Evolutionary conservation across 2,797 vertebrate genomes (phyloP).

Genomic region (Urocyon cinereoargenteus): DNA sequence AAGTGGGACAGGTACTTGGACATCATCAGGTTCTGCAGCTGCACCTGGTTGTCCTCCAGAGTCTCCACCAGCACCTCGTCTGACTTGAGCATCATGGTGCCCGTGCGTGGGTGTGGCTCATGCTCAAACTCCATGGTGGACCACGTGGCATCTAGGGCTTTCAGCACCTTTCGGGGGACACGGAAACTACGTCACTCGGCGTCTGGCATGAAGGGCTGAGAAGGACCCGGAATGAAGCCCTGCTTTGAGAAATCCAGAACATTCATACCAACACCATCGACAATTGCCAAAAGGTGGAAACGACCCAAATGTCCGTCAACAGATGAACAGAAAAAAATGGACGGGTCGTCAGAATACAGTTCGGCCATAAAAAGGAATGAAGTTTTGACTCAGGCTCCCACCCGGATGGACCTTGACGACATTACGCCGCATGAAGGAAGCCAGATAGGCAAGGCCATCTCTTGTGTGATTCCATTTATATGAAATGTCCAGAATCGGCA

Average conservation of each 20-base stretch:
- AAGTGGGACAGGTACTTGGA: conserved; percentile 89
- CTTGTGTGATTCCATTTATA: accelerated
- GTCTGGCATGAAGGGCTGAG: accelerated
- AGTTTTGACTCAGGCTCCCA: accelerated
- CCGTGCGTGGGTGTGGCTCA: conserved; percentile 83
- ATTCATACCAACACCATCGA: accelerated
- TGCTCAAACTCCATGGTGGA: conserved; percentile 84
- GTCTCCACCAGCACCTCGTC: conserved; percentile 87
- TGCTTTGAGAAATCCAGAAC: background rate
- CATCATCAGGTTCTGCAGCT: conserved; percentile 88
- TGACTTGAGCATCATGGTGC: conserved; percentile 83
- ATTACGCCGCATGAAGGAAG: accelerated
- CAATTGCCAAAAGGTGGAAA: accelerated
- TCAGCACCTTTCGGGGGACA: conserved; percentile 83
- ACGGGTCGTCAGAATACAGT: background rate
- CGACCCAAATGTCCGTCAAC: accelerated
- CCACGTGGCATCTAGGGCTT: conserved; percentile 86
- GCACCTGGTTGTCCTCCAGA: conserved; percentile 89
- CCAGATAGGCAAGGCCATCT: accelerated
- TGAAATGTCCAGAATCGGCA: accelerated
- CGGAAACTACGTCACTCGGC: accelerated
- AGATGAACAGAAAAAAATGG: accelerated
- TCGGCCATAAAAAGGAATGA: accelerated
- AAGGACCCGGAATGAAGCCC: background rate
- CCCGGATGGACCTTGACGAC: accelerated